Evolutionary conservation across 2,888 invertebrate species (phyloP).

Genomic region (Molorchus minor): DNA sequence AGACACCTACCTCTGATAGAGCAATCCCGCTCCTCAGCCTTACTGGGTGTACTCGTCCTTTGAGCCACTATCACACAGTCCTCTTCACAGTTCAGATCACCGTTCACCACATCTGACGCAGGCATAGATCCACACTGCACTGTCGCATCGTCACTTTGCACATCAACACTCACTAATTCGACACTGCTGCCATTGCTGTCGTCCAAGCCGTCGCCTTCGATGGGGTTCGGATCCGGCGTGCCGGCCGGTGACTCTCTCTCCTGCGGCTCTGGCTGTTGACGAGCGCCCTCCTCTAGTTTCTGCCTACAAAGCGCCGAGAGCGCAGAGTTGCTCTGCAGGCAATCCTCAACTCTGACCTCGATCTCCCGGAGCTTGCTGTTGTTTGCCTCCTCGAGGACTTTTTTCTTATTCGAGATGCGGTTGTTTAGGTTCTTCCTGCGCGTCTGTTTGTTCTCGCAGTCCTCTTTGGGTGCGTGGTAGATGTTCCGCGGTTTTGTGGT

Average conservation of each 20-base stretch:
- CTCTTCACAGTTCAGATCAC: slow-evolving; percentile 65
- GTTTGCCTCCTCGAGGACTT: slow-evolving; percentile 61
- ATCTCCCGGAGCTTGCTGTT: slow-evolving; percentile 62
- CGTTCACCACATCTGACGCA: slow-evolving; percentile 30
- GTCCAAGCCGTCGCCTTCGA: slow-evolving; percentile 29
- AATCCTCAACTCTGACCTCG: slow-evolving; percentile 60
- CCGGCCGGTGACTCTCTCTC: slow-evolving; percentile 19
- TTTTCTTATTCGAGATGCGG: slow-evolving; percentile 57
- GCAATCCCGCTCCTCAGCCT: slow-evolving; percentile 55
- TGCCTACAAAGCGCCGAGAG: slow-evolving; percentile 48
- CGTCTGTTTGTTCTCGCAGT: slow-evolving; percentile 56
- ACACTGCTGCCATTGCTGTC: slow-evolving; percentile 46
- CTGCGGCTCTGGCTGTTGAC: not conserved
- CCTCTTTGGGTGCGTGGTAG: slow-evolving; percentile 56
- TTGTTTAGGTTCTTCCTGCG: slow-evolving; percentile 55
- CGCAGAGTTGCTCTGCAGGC: slow-evolving; percentile 56
- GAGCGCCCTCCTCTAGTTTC: slow-evolving; percentile 24
- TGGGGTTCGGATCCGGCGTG: slow-evolving; percentile 27
- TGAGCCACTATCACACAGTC: slow-evolving; percentile 72
- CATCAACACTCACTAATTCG: slow-evolving; percentile 50
- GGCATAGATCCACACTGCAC: slow-evolving; percentile 46
- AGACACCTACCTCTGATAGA: slow-evolving; percentile 55
- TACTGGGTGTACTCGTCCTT: slow-evolving; percentile 64
- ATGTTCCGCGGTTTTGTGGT: slow-evolving; percentile 42
- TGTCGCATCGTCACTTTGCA: slow-evolving; percentile 49